These are phyloP conservation scores for Onthophagus sagittarius DNA, from an alignment of 2,888 invertebrate genomes.

Conservation along the genomic window DNA sequence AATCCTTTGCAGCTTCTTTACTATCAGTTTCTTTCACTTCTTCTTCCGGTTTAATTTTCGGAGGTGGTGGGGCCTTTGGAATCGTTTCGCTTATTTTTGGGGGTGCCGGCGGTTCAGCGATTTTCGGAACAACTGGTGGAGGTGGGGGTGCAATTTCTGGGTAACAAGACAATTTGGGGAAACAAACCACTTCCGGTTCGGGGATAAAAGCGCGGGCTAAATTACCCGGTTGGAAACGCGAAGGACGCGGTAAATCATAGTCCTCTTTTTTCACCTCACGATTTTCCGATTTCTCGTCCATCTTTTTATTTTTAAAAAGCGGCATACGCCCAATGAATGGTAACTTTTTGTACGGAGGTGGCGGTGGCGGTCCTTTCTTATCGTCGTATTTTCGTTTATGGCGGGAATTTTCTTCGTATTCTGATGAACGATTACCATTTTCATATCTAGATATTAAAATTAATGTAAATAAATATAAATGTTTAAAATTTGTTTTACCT, in stretches of 20 bases:
- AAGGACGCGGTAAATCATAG: conserved; percentile 44
- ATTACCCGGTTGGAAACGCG: conserved; percentile 46
- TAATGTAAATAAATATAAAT: background rate
- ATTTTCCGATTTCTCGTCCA: conserved; percentile 49
- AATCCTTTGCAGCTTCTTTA: conserved; percentile 1
- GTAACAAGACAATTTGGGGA: conserved; percentile 44
- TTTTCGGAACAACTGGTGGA: conserved; percentile 32
- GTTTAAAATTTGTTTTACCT: conserved; percentile 33
- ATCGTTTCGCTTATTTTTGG: conserved; percentile 33
- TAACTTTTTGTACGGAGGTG: conserved; percentile 62
- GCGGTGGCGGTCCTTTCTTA: conserved; percentile 40
- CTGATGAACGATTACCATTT: conserved; percentile 37
- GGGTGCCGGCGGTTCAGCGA: conserved; percentile 35
- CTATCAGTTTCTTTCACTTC: conserved; percentile 16
- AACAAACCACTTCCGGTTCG: conserved; percentile 47
- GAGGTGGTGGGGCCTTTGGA: conserved; percentile 39
- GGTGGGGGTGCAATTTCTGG: conserved; percentile 40
- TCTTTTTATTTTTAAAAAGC: conserved; percentile 62
- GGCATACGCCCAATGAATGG: conserved; percentile 86
- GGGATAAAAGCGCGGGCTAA: conserved; percentile 46
- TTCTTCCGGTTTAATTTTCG: conserved; percentile 35
- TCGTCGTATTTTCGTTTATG: conserved; percentile 31
- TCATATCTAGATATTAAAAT: conserved; percentile 26
- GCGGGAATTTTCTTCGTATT: conserved; percentile 28
- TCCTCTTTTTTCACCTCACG: conserved; percentile 53